A percentile compares a stretch with the other conserved stretches of the same genome.
Conservation (phyloP, 1,140 invertebrate species). For the Armadillidium nasatum region DNA sequence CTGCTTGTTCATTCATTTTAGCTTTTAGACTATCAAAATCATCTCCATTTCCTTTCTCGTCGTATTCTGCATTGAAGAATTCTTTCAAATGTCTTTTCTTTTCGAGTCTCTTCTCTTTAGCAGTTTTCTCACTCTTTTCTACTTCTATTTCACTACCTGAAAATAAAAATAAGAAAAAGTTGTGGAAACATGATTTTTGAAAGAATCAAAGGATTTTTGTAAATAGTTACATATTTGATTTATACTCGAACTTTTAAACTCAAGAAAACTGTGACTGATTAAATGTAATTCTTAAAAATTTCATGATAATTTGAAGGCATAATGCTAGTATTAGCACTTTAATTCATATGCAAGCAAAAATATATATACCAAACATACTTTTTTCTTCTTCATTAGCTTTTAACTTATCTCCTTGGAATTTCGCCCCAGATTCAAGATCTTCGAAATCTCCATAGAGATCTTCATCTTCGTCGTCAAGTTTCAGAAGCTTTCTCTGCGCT, state of each 20-base stretch:
- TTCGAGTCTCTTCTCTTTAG: conserved; percentile 66
- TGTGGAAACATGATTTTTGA: no score
- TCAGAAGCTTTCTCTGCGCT: conserved; percentile 82
- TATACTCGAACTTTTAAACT: no score
- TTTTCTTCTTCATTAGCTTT: conserved; percentile 54
- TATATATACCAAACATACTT: no score
- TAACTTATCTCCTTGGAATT: conserved; percentile 33
- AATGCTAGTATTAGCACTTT: no score
- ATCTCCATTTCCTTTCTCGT: conserved; percentile 69
- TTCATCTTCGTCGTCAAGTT: conserved; percentile 72
- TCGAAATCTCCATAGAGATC: conserved; percentile 92
- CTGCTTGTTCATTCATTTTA: conserved; percentile 80
- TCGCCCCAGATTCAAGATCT: conserved; percentile 69
- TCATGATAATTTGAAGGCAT: no score
- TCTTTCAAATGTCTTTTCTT: conserved; percentile 89
- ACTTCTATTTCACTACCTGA: conserved; percentile 46
- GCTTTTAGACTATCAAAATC: conserved; percentile 90
- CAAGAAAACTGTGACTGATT: no score
- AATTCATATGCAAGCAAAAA: no score
- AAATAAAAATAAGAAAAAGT: no score
- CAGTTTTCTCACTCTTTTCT: conserved; percentile 46
- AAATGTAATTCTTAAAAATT: no score
- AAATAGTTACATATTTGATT: no score
- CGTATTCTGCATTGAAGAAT: conserved; percentile 91
- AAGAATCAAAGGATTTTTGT: no score